Base-by-base conservation (phyloP, 2,888 invertebrate genomes). In the Synergus japonicus region DNA sequence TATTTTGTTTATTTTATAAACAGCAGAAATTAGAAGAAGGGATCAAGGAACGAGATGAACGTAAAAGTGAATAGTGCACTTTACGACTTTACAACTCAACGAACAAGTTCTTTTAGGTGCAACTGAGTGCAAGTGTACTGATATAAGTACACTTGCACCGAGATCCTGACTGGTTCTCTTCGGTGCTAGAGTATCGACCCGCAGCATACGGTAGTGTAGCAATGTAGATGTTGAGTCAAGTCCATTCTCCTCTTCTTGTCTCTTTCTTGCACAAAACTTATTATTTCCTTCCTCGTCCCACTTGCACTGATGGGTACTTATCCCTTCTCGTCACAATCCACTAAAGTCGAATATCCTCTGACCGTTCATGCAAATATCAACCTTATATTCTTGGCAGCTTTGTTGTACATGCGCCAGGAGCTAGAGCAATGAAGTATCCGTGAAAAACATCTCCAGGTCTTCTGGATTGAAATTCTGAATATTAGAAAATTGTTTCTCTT, bases 181-280 rank as follows among this genome's bases (percentile, higher is more conserved):
- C 81, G 81, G 89, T 88, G 86, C 90, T 84, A 83, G 90, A 89
- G 88, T 91, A 90, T 91, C 91, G 90, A 90, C 90, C 90, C 86
- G 87, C 80, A 80, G 76, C 82, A 79, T 83, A 82, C 73, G 73
- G 49, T 73, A 37, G 73, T 54, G 49, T 69, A 29, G 29, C 3
- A 3, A 29, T 29, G 29, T 29, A 29, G 29, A 29, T 29, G 29
- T 29, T 29, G 29, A 29, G 29, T 29, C 29, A 9, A 73, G 54
- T 73, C 54, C 41, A 73, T 73, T 73, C 73, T 54, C 73, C 54
- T 69, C 49, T 15, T 13, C 37, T 54, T 54, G n/a, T 73, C 84
- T 79, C 65, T 78, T 43, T 44, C 78, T 64, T 63, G 43, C 76
- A 69, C 64, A 63, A 9, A 54, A 81, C 83, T 81, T 85, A 81